Conservation (phyloP, 2,113 vertebrate species). For the Ailuropoda melanoleuca region DNA sequence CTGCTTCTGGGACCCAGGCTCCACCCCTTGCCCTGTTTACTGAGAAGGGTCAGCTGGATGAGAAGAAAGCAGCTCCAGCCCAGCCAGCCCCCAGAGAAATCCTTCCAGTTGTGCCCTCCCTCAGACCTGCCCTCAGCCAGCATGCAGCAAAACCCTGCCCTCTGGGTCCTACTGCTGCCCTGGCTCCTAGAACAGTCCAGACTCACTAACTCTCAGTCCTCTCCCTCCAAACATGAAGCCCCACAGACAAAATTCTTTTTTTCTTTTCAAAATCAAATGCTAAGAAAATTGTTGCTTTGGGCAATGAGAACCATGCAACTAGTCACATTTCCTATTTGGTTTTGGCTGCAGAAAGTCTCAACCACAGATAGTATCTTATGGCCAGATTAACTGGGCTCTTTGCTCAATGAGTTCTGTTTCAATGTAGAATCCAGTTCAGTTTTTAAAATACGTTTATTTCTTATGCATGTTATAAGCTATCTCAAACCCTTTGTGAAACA, state of each 20-base stretch:
- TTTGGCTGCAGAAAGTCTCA: neutral
- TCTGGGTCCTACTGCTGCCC: neutral
- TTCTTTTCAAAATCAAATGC: conserved; percentile 1
- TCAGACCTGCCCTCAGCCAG: neutral
- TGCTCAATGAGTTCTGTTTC: neutral
- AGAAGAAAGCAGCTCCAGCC: neutral
- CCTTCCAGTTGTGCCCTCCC: neutral
- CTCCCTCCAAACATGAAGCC: neutral
- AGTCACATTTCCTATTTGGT: neutral
- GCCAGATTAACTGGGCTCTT: neutral
- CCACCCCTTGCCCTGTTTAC: neutral
- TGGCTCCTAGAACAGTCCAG: neutral
- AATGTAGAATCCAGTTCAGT: neutral
- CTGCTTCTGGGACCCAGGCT: neutral
- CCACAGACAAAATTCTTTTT: neutral
- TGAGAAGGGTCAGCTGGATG: neutral
- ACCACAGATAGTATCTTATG: neutral
- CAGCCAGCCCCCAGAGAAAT: neutral
- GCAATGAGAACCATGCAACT: neutral
- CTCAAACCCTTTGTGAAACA: neutral
- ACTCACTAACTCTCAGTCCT: neutral
- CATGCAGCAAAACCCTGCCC: neutral
- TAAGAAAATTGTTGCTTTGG: neutral
- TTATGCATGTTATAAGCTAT: neutral
- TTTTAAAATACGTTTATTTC: neutral